Evolutionary conservation across 2,797 vertebrate species (phyloP).

Genomic region (Brachyalestes nurse): DNA sequence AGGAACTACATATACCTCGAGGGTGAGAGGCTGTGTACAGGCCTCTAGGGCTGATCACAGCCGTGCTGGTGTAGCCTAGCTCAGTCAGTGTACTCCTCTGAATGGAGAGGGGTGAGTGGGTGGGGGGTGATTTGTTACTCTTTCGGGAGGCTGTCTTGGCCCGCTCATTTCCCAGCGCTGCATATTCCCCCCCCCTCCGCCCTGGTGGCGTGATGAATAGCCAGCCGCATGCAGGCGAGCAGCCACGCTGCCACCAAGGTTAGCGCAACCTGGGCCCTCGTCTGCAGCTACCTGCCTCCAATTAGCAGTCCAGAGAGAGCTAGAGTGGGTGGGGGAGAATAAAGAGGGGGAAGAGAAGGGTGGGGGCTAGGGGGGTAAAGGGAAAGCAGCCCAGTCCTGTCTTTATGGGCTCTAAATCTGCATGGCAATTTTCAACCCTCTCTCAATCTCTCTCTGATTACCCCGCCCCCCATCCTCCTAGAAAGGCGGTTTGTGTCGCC

Average conservation of each 20-base stretch:
- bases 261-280: slow-evolving; percentile 77
- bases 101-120: slow-evolving; percentile 66
- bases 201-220: slow-evolving; percentile 80
- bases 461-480: slow-evolving; percentile 60
- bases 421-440: slow-evolving; percentile 77
- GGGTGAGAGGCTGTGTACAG: slow-evolving; percentile 9
- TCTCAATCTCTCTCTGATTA: slow-evolving; percentile 77
- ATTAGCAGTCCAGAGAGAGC: slow-evolving; percentile 70
- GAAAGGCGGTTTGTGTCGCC: slow-evolving; percentile 76
- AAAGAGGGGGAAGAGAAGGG: slow-evolving; percentile 8
- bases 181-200: slow-evolving; percentile 63
- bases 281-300: slow-evolving; percentile 78
- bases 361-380: background rate
- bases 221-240: slow-evolving; percentile 74
- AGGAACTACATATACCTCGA: background rate
- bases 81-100: slow-evolving; percentile 48
- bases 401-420: slow-evolving; percentile 80
- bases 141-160: slow-evolving; percentile 76
- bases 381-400: slow-evolving; percentile 66
- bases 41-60: slow-evolving; percentile 42
- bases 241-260: slow-evolving; percentile 80
- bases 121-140: slow-evolving; percentile 80
- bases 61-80: slow-evolving; percentile 28
- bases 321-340: slow-evolving; percentile 30
- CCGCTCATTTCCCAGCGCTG: slow-evolving; percentile 71